Evolutionary conservation across 2,888 invertebrate species (phyloP).

Genomic region (Athalia rosae): DNA sequence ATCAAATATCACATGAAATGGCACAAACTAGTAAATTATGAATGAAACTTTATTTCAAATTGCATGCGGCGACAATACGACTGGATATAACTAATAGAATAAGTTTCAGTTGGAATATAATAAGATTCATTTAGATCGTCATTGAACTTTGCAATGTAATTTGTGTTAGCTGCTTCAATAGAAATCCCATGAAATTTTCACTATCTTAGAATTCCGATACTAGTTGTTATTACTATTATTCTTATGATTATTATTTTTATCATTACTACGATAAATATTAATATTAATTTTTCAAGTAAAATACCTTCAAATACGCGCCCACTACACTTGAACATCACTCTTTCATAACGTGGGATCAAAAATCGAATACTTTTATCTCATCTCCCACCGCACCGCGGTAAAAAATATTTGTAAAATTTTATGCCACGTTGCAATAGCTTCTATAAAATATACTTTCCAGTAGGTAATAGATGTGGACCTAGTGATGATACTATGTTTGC

Average conservation of each 20-base stretch:
- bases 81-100: constrained; percentile 1
- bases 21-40: not conserved
- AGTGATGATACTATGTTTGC: constrained; percentile 49
- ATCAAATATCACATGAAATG: not conserved
- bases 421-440: constrained; percentile 51
- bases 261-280: constrained; percentile 2
- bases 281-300: constrained; percentile 1
- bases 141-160: not conserved
- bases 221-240: not conserved
- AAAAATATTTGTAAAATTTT: constrained; percentile 38
- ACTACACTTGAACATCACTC: not conserved
- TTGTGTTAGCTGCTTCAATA: not conserved
- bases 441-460: constrained; percentile 55
- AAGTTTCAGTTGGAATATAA: not conserved
- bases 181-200: not conserved
- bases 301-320: not conserved
- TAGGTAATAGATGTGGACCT: constrained; percentile 50
- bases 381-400: constrained; percentile 33
- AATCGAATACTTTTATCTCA: constrained; percentile 43
- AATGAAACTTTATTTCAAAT: not conserved
- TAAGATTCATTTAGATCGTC: not conserved
- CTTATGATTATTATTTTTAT: constrained; percentile 20
- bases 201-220: not conserved
- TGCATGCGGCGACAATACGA: not conserved
- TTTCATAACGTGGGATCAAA: not conserved